Percentiles rank a stretch among this genome's conserved stretches.
Conservation (phyloP, 92 coral and sea anemone genomes). For the Micromussa lordhowensis region DNA sequence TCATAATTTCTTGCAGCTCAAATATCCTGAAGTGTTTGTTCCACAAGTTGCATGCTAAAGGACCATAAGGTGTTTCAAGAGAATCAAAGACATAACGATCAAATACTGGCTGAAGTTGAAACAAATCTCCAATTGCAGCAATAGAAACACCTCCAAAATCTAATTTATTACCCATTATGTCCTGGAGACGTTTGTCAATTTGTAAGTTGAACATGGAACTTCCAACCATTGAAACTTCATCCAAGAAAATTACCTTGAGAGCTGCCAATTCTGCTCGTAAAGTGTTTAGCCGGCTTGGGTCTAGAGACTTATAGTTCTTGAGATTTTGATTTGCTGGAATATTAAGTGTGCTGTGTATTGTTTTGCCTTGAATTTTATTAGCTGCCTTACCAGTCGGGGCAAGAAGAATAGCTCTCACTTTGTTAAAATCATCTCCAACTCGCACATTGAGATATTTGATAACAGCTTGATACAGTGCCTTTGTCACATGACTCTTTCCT, state of each 20-base stretch:
- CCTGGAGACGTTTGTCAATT: no score
- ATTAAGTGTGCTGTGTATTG: constrained; percentile 45
- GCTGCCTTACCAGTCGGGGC: no score
- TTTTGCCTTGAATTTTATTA: constrained; percentile 59
- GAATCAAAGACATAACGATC: constrained; percentile 9
- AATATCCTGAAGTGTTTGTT: no score
- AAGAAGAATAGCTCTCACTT: constrained; percentile 47
- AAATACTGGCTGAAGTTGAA: constrained; percentile 22
- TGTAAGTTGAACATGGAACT: no score
- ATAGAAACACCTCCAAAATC: constrained; percentile 16
- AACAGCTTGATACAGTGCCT: constrained; percentile 68
- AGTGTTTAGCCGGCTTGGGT: constrained; percentile 14
- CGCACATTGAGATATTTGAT: constrained; percentile 48
- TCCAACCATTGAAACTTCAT: no score
- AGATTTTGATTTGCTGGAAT: constrained; percentile 22
- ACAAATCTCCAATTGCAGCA: constrained; percentile 14
- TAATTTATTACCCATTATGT: background rate
- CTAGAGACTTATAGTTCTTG: constrained; percentile 9
- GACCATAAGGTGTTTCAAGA: constrained; percentile 18
- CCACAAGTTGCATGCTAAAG: constrained; percentile 20
- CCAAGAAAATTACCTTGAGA: constrained; percentile 2
- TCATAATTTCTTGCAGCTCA: no score
- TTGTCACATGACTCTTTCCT: constrained; percentile 50
- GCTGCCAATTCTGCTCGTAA: background rate
- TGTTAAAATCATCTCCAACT: no score